phyloP scores from a whole-genome alignment of 2,888 invertebrate genomes.

The Orgyia antiqua region DNA sequence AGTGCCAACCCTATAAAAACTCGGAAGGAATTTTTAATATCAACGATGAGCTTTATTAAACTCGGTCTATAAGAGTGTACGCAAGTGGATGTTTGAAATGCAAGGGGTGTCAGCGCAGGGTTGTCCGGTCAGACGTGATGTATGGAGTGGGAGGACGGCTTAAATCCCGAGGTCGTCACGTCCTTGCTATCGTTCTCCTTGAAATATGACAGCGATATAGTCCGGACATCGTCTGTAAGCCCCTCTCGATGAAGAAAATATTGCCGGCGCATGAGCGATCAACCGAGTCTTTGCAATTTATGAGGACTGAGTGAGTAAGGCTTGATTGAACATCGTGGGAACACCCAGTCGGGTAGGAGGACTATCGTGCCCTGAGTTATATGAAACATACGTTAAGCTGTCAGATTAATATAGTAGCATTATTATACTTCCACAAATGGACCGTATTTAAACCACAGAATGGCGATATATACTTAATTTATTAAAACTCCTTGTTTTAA shows the following conservation, averaged over 20 bases:
- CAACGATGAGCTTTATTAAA: conserved; percentile 61
- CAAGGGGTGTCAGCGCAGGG: conserved; percentile 16
- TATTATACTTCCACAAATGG: too few species aligned
- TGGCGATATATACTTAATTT: too few species aligned
- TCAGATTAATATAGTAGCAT: too few species aligned
- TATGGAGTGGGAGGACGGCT: conserved; percentile 30
- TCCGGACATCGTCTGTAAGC: conserved; percentile 61
- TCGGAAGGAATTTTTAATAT: conserved; percentile 67
- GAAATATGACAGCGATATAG: conserved; percentile 65
- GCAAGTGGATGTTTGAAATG: conserved; percentile 48
- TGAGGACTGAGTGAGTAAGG: conserved; percentile 20
- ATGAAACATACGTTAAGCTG: too few species aligned
- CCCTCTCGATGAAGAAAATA: conserved; percentile 62
- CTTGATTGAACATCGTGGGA: conserved; percentile 27
- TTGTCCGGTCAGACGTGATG: conserved; percentile 31
- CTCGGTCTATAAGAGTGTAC: conserved; percentile 44
- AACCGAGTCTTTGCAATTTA: conserved; percentile 25
- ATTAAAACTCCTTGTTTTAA: too few species aligned
- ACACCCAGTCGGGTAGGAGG: conserved; percentile 7
- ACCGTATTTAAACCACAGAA: too few species aligned
- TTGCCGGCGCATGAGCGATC: conserved; percentile 54
- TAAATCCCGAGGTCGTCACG: conserved; percentile 46
- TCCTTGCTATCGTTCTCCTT: conserved; percentile 56
- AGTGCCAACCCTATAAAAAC: conserved; percentile 4
- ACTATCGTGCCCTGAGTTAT: too few species aligned